phyloP scores from a whole-genome alignment of 2,113 vertebrate genomes.

The Eonycteris spelaea region DNA sequence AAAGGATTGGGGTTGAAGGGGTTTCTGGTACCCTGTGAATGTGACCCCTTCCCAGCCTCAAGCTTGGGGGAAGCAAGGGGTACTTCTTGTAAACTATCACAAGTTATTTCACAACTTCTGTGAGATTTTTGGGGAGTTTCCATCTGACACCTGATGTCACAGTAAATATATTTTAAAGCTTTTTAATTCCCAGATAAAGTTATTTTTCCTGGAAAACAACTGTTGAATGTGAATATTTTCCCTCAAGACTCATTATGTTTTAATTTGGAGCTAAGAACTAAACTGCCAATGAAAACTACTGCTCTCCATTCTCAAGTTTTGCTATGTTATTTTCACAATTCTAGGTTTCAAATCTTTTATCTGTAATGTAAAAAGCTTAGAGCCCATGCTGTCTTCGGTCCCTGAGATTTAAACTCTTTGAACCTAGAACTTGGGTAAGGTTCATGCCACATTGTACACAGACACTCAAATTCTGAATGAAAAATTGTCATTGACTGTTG shows the following conservation, averaged over 20 bases:
- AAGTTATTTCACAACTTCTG: background rate
- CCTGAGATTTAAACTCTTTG: background rate
- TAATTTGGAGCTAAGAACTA: background rate
- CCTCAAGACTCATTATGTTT: background rate
- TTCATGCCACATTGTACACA: background rate
- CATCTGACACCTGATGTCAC: background rate
- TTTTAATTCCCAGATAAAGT: background rate
- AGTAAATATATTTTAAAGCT: background rate
- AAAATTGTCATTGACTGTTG: background rate
- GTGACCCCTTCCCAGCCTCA: background rate
- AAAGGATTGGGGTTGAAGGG: background rate
- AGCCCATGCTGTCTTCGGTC: background rate
- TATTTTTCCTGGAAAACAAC: constrained; percentile 25
- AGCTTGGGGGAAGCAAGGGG: background rate
- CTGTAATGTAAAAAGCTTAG: background rate
- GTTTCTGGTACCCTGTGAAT: background rate
- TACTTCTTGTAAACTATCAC: background rate
- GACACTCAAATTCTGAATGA: background rate
- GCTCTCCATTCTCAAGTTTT: background rate
- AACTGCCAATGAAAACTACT: background rate
- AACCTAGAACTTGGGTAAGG: background rate
- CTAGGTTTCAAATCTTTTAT: background rate
- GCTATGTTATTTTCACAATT: background rate
- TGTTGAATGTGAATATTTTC: background rate
- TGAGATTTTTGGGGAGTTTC: background rate